Percentiles rank a stretch among this genome's conserved stretches.
phyloP scores from a whole-genome alignment of 2,888 invertebrate species.

The Leptinotarsa haldemani region DNA sequence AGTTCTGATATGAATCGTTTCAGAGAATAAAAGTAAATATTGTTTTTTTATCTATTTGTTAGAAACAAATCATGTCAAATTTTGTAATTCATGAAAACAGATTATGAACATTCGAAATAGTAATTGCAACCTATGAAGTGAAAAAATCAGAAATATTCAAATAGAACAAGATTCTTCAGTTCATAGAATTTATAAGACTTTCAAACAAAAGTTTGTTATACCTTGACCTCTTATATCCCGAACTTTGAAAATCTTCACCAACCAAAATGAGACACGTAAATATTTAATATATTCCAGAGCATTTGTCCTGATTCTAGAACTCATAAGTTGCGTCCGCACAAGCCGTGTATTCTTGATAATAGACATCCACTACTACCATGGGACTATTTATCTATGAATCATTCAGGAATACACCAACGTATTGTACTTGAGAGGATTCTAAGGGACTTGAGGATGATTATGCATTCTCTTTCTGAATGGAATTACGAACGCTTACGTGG shows the following conservation, averaged over 20 bases:
- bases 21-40: too few relatives aligned
- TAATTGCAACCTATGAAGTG: too few relatives aligned
- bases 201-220: background rate
- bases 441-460: conserved; percentile 4
- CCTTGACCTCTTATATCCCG: background rate
- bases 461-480: conserved; percentile 16
- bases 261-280: conserved; percentile 54
- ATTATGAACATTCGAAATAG: too few relatives aligned
- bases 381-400: conserved; percentile 52
- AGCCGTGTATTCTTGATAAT: conserved; percentile 58
- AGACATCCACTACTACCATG: conserved; percentile 56
- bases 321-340: conserved; percentile 54
- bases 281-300: conserved; percentile 54
- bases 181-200: too few relatives aligned
- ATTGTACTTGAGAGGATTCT: conserved; percentile 18
- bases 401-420: conserved; percentile 22
- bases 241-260: conserved; percentile 16
- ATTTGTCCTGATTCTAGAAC: conserved; percentile 53
- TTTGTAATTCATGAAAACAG: too few relatives aligned
- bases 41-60: too few relatives aligned
- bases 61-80: too few relatives aligned
- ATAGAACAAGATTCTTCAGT: too few relatives aligned
- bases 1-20: too few relatives aligned
- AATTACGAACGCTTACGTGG: conserved; percentile 14
- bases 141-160: too few relatives aligned